These are phyloP conservation scores for Sorex fumeus DNA, from an alignment of 2,113 vertebrate species.

Conservation along the genomic window DNA sequence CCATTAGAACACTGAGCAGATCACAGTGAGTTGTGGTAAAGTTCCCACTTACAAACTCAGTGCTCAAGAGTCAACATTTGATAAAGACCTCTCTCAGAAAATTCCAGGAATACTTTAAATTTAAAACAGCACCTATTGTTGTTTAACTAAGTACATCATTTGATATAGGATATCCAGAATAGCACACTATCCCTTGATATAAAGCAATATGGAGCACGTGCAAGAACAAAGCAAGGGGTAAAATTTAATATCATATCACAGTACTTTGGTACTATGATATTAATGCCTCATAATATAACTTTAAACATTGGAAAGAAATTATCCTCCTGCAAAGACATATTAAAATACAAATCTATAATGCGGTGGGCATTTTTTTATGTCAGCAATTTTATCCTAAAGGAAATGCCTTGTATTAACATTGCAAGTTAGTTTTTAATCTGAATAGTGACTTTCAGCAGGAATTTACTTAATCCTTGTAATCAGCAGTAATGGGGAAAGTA, in stretches of 20 bases:
- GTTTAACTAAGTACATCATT: too few relatives aligned
- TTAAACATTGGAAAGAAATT: slow-evolving; percentile 41
- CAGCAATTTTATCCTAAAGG: slow-evolving; percentile 37
- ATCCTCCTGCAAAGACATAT: background rate
- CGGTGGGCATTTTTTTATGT: background rate
- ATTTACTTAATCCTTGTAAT: background rate
- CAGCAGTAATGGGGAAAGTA: background rate
- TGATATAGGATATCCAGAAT: background rate
- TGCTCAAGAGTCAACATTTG: slow-evolving; percentile 43
- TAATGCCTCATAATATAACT: slow-evolving; percentile 44
- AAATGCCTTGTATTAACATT: slow-evolving; percentile 14
- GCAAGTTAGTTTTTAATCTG: slow-evolving; percentile 44
- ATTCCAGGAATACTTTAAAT: background rate
- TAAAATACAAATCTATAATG: slow-evolving; percentile 28
- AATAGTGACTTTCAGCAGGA: slow-evolving; percentile 34
- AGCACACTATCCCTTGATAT: background rate
- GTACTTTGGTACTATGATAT: too few relatives aligned
- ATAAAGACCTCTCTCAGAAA: background rate
- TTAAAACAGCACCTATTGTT: too few relatives aligned
- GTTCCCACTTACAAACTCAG: background rate
- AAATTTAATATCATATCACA: background rate
- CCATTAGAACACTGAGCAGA: background rate
- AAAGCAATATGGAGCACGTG: background rate
- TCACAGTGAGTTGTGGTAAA: background rate
- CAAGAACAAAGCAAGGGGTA: slow-evolving; percentile 23